These are phyloP conservation scores for Lepidurus arcticus DNA, from an alignment of 1,140 invertebrate species.

Conservation along the genomic window DNA sequence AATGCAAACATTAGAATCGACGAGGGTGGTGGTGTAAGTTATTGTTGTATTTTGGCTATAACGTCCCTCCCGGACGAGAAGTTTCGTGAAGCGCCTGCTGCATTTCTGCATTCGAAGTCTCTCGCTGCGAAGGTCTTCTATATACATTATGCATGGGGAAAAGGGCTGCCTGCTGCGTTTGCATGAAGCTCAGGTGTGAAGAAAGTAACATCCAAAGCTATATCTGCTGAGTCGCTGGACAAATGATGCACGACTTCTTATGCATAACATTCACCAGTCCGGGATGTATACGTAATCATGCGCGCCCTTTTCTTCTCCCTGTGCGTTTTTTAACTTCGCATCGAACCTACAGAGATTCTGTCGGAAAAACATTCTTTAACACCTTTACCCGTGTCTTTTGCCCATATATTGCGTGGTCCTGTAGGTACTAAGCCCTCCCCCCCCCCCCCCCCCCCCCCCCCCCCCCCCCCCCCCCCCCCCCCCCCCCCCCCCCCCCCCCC, in stretches of 20 bases:
- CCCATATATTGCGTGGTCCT: too few relatives aligned
- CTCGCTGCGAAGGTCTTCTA: constrained; percentile 14
- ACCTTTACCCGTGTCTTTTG: background rate
- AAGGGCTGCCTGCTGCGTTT: background rate
- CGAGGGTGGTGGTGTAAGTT: background rate
- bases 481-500: too few relatives aligned
- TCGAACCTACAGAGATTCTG: too few relatives aligned
- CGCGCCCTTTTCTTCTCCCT: background rate
- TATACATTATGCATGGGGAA: background rate
- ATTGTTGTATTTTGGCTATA: background rate
- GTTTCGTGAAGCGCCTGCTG: background rate
- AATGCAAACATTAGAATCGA: background rate
- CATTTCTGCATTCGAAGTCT: background rate
- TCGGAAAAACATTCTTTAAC: background rate
- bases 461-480: too few relatives aligned
- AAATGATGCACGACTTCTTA: constrained; percentile 22
- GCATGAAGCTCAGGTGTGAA: constrained; percentile 17
- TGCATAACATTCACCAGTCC: background rate
- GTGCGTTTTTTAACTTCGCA: background rate
- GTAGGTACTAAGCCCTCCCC: too few relatives aligned
- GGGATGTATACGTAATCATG: background rate
- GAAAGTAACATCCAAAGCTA: background rate
- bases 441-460: too few relatives aligned
- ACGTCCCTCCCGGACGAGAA: background rate
- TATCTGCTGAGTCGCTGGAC: constrained; percentile 17